Evolutionary conservation across 1,140 invertebrate species (phyloP).

Genomic region (Prorops nasuta): DNA sequence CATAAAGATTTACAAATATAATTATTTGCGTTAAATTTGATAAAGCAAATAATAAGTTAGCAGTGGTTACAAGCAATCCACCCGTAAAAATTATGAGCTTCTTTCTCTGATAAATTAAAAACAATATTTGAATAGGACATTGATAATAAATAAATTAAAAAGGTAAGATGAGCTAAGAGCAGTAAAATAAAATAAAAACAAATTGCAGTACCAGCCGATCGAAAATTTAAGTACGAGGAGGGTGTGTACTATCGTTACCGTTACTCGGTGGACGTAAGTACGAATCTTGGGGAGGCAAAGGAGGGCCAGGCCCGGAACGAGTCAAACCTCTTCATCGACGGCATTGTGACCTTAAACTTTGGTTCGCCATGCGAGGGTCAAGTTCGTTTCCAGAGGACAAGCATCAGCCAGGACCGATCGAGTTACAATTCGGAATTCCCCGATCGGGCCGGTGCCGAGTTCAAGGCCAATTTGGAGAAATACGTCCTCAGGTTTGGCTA

Average conservation of each 20-base stretch:
- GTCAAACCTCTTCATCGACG: constrained; percentile 47
- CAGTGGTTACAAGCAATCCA: too few species aligned
- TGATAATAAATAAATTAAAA: too few species aligned
- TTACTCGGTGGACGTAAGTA: constrained; percentile 50
- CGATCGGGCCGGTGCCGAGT: constrained; percentile 40
- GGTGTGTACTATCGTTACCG: constrained; percentile 47
- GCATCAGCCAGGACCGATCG: constrained; percentile 37
- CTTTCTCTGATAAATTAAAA: too few species aligned
- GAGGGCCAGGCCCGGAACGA: constrained; percentile 19
- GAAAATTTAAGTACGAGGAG: constrained; percentile 54
- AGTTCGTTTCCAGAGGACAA: constrained; percentile 41
- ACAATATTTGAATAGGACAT: too few species aligned
- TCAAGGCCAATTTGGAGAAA: constrained; percentile 38
- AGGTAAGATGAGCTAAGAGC: too few species aligned
- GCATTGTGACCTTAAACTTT: constrained; percentile 46
- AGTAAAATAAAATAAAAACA: too few species aligned
- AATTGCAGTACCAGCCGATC: constrained; percentile 33
- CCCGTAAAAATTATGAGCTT: too few species aligned
- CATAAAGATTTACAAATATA: too few species aligned
- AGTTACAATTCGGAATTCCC: constrained; percentile 39
- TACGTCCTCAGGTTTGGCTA: constrained; percentile 65
- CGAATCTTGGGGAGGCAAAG: constrained; percentile 37
- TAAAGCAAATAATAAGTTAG: too few species aligned
- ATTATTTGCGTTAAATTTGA: too few species aligned
- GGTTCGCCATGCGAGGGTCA: constrained; percentile 51